Percentiles rank a stretch among this genome's conserved stretches.
Conservation (phyloP, 2,888 invertebrate species). For the Seladonia tumulorum region DNA sequence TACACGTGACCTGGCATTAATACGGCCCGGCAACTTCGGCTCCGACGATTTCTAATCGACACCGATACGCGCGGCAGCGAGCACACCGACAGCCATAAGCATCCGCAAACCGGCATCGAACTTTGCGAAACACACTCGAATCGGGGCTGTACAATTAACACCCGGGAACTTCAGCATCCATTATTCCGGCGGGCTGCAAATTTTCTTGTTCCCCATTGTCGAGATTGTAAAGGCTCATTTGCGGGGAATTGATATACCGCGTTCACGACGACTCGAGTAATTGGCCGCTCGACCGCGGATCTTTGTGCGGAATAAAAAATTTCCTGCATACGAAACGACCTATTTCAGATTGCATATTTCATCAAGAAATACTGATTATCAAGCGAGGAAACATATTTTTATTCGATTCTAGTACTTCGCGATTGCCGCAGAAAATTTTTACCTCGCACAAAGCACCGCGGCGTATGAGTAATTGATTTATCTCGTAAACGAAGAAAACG, state of each 20-base stretch:
- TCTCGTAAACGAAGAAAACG: background rate
- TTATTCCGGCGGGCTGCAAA: background rate
- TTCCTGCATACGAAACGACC: too few species aligned
- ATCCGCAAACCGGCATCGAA: background rate
- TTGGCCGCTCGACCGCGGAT: background rate
- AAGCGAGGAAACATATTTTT: too few species aligned
- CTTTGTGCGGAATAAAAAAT: background rate
- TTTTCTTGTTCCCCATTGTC: background rate
- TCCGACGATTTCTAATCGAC: background rate
- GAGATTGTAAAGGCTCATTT: background rate
- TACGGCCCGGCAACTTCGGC: background rate
- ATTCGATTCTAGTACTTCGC: too few species aligned
- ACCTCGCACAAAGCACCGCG: too few species aligned
- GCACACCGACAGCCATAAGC: background rate
- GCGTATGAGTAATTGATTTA: background rate
- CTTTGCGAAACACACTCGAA: background rate
- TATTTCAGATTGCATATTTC: background rate
- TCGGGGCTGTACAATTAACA: background rate
- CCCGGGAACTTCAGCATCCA: background rate
- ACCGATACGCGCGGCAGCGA: background rate
- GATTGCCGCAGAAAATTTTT: too few species aligned
- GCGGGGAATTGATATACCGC: background rate
- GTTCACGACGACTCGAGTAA: background rate
- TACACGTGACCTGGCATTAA: slow-evolving; percentile 1
- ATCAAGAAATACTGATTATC: background rate